Percentiles rank a stretch among this genome's conserved stretches.
These are phyloP conservation scores for Siniperca chuatsi DNA, from an alignment of 2,113 vertebrate species.

Conservation along the genomic window DNA sequence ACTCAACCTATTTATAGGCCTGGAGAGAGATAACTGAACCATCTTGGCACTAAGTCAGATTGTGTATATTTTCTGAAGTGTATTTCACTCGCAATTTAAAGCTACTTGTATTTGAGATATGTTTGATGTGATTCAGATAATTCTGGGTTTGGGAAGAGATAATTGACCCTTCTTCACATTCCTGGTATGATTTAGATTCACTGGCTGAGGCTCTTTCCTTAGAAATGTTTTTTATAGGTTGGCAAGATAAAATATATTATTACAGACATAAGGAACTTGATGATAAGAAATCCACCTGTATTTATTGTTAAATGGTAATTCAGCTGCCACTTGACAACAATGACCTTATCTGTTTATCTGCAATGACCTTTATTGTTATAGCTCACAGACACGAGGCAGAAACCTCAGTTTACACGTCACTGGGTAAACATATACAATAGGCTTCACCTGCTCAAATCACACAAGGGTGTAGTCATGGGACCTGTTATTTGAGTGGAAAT, in stretches of 20 bases:
- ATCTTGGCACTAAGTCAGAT: neutral
- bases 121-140: neutral
- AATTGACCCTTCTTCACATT: neutral
- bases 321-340: slow-evolving; percentile 23
- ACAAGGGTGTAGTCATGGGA: slow-evolving; percentile 14
- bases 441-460: slow-evolving; percentile 45
- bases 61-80: neutral
- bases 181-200: neutral
- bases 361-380: slow-evolving; percentile 56
- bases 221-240: neutral
- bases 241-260: slow-evolving; percentile 14
- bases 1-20: neutral
- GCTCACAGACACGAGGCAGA: slow-evolving; percentile 22
- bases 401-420: slow-evolving; percentile 42
- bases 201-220: neutral
- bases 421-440: slow-evolving; percentile 35
- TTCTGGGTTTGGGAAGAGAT: neutral
- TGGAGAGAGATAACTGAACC: neutral
- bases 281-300: slow-evolving; percentile 8
- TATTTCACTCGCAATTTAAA: neutral
- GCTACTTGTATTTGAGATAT: neutral
- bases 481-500: slow-evolving; percentile 56
- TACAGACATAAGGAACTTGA: neutral
- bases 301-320: slow-evolving; percentile 12
- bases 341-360: slow-evolving; percentile 44